phyloP scores from a whole-genome alignment of 2,888 invertebrate genomes.

The Nomada flava region DNA sequence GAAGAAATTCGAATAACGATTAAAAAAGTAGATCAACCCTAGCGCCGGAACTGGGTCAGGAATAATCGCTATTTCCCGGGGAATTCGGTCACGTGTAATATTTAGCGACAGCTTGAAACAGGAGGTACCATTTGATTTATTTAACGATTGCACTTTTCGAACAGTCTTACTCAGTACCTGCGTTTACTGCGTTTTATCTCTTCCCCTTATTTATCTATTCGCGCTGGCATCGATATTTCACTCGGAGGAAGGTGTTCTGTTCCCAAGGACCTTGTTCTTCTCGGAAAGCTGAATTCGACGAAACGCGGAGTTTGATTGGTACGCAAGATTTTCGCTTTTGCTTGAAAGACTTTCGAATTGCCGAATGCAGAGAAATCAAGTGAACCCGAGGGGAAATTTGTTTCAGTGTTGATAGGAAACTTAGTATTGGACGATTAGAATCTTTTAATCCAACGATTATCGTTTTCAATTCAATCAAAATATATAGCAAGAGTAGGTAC shows the following conservation, averaged over 20 bases:
- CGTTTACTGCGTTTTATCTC: constrained; percentile 18
- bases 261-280: background rate
- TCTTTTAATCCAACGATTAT: too few relatives aligned
- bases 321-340: background rate
- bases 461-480: too few relatives aligned
- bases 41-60: constrained; percentile 41
- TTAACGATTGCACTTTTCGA: background rate
- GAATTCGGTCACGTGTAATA: constrained; percentile 51
- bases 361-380: background rate
- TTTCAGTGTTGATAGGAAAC: too few relatives aligned
- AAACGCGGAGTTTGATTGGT: background rate
- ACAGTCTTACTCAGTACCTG: too few relatives aligned
- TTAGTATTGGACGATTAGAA: too few relatives aligned
- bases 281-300: background rate
- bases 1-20: constrained; percentile 52
- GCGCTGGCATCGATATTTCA: constrained; percentile 19
- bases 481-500: too few relatives aligned
- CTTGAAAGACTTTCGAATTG: background rate
- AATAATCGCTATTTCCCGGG: constrained; percentile 43
- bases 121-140: background rate
- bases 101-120: background rate
- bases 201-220: constrained; percentile 20
- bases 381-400: background rate
- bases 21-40: constrained; percentile 36
- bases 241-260: constrained; percentile 16